phyloP scores from a whole-genome alignment of 30 jellyfish, hydroid and myxozoan genomes.

The Chrysaora quinquecirrha region DNA sequence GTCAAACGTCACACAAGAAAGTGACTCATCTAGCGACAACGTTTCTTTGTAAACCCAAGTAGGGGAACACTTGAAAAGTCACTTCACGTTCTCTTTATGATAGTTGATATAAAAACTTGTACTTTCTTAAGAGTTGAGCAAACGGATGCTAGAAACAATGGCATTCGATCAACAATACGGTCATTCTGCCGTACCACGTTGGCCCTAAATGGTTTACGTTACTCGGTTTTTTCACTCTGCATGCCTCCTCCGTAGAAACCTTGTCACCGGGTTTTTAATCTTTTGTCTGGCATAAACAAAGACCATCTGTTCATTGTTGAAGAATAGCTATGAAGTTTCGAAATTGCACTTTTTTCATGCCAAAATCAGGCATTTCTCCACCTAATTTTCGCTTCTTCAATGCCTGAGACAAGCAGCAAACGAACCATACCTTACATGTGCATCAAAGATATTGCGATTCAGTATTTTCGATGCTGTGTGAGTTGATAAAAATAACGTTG shows the following conservation, averaged over 20 bases:
- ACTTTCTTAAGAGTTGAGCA: background rate
- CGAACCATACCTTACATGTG: background rate
- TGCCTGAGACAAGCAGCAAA: conserved; percentile 27
- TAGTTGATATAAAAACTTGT: background rate
- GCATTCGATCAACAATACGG: conserved; percentile 27
- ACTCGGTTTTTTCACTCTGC: conserved; percentile 27
- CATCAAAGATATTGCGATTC: background rate
- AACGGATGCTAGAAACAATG: conserved; percentile 20
- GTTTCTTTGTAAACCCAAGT: too few species aligned
- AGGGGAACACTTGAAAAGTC: too few species aligned
- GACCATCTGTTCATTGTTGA: conserved; percentile 76
- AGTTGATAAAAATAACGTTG: conserved; percentile 11
- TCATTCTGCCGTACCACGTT: conserved; percentile 56
- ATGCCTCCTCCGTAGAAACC: conserved; percentile 48
- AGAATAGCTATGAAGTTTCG: conserved; percentile 47
- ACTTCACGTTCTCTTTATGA: too few species aligned
- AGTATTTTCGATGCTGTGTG: background rate
- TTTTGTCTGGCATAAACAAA: conserved; percentile 68
- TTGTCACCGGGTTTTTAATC: conserved; percentile 23
- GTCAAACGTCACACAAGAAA: too few species aligned
- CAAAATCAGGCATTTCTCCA: conserved; percentile 14
- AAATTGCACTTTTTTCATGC: conserved; percentile 22
- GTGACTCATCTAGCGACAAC: too few species aligned
- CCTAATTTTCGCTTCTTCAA: conserved; percentile 5
- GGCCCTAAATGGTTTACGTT: conserved; percentile 45